phyloP scores from a whole-genome alignment of 1,140 invertebrate species.

The Latrodectus geometricus region DNA sequence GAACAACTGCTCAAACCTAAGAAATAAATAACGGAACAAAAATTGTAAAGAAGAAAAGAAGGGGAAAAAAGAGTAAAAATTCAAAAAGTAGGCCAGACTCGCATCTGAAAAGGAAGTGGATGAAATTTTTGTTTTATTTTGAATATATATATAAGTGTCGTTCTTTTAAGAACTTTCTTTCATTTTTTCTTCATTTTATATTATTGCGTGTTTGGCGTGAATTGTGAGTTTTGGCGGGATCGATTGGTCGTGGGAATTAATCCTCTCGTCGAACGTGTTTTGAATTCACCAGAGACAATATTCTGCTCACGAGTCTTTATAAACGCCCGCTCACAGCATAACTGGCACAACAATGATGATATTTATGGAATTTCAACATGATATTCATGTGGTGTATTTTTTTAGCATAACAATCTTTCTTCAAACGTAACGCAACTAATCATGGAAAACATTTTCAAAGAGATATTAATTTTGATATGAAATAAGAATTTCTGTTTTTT shows the following conservation, averaged over 20 bases:
- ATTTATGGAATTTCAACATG: too few relatives aligned
- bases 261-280: constrained; percentile 36
- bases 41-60: constrained; percentile 22
- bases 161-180: constrained; percentile 34
- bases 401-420: too few relatives aligned
- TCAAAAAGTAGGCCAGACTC: constrained; percentile 52
- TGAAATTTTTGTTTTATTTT: constrained; percentile 33
- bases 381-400: too few relatives aligned
- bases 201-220: constrained; percentile 50
- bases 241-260: constrained; percentile 20
- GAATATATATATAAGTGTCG: constrained; percentile 26
- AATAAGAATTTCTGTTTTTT: too few relatives aligned
- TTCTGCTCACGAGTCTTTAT: too few relatives aligned
- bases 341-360: too few relatives aligned
- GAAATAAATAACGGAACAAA: constrained; percentile 51
- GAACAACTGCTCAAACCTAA: constrained; percentile 39
- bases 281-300: constrained; percentile 15
- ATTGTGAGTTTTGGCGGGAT: constrained; percentile 27
- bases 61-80: background rate
- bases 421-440: too few relatives aligned
- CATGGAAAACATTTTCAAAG: too few relatives aligned
- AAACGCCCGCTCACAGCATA: too few relatives aligned
- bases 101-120: constrained; percentile 42
- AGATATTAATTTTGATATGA: too few relatives aligned
- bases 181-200: background rate